phyloP scores from a whole-genome alignment of 2,888 invertebrate species.

The Ornithoptera alexandrae region DNA sequence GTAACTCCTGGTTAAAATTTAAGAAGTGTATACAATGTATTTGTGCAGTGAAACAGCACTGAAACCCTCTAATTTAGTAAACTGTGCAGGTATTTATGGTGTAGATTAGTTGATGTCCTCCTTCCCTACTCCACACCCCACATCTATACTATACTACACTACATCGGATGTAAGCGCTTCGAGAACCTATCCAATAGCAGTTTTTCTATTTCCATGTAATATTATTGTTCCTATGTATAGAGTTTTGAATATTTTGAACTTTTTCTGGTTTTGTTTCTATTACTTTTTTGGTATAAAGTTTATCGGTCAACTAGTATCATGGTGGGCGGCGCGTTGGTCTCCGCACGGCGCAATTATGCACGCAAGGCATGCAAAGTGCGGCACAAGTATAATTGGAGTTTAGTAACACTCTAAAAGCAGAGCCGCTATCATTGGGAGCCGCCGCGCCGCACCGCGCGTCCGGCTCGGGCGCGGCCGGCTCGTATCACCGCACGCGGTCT shows the following conservation, averaged over 20 bases:
- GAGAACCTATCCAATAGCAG: constrained; percentile 14
- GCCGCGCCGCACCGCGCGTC: too few relatives aligned
- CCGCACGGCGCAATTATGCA: constrained; percentile 1
- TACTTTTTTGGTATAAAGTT: constrained; percentile 14
- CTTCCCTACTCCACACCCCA: not conserved
- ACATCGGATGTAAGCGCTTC: constrained; percentile 20
- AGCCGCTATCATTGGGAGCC: too few relatives aligned
- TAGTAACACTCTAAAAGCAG: too few relatives aligned
- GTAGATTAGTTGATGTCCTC: constrained; percentile 13
- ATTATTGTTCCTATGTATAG: constrained; percentile 22
- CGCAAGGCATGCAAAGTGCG: not conserved
- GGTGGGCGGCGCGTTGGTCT: constrained; percentile 4
- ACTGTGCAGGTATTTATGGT: not conserved
- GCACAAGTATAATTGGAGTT: constrained; percentile 3
- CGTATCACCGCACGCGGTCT: too few relatives aligned
- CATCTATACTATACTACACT: not conserved
- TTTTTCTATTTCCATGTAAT: constrained; percentile 18
- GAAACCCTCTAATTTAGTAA: too few relatives aligned
- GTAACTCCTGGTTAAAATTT: too few relatives aligned
- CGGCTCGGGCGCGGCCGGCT: too few relatives aligned
- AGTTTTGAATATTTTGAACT: constrained; percentile 19
- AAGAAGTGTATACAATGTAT: too few relatives aligned
- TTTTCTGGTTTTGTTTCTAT: constrained; percentile 8
- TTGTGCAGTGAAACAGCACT: too few relatives aligned
- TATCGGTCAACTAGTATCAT: constrained; percentile 14